Percentiles rank a stretch among this genome's conserved stretches.
These are phyloP conservation scores for Danaus chrysippus DNA, from an alignment of 2,888 invertebrate species.

Conservation along the genomic window DNA sequence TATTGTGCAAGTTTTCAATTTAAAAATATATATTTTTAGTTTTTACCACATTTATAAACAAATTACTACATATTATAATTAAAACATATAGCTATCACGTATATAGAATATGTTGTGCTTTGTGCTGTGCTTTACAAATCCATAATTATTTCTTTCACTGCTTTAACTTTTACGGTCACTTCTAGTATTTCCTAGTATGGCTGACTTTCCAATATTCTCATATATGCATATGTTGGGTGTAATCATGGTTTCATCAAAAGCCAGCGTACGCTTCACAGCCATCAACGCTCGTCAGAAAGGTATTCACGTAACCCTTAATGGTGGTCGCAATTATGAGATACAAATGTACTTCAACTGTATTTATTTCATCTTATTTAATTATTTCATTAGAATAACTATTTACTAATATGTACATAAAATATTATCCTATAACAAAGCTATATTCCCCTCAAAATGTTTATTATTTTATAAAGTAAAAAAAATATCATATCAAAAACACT, in stretches of 20 bases:
- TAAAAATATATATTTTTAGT: no score
- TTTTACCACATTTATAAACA: no score
- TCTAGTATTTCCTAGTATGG: not conserved
- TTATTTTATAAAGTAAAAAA: no score
- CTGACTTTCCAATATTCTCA: conserved; percentile 27
- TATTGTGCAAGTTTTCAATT: no score
- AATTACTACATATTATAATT: no score
- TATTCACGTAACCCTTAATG: conserved; percentile 61
- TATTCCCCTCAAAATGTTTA: no score
- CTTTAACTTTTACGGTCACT: not conserved
- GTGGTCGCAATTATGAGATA: conserved; percentile 61
- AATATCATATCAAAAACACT: no score
- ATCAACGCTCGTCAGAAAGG: conserved; percentile 61
- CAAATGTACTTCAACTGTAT: conserved; percentile 10
- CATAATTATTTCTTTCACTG: not conserved
- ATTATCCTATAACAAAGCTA: no score
- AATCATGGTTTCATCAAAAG: conserved; percentile 73
- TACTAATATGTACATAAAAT: no score
- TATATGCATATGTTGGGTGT: conserved; percentile 56
- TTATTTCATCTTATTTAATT: not conserved
- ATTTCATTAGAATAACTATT: no score
- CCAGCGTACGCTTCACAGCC: conserved; percentile 49
- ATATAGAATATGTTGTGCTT: not conserved
- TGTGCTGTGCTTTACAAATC: not conserved
- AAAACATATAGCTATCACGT: not conserved